Conservation (phyloP, 2,797 vertebrate species). For the Pempheris klunzingeri region DNA sequence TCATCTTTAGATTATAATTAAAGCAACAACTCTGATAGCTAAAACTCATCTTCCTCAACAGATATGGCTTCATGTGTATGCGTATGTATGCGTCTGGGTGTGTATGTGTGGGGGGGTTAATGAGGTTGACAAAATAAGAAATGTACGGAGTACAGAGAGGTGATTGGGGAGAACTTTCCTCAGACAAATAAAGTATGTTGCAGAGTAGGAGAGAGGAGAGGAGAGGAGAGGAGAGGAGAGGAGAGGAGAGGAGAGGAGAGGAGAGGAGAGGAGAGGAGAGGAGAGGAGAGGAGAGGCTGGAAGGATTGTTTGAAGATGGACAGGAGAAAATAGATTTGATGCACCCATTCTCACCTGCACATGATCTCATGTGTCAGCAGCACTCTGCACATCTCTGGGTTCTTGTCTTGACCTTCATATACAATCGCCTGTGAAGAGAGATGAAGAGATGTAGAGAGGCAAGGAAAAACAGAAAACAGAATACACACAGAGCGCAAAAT, state of each 20-base stretch:
- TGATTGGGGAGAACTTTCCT: slow-evolving; percentile 59
- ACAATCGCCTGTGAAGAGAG: slow-evolving; percentile 83
- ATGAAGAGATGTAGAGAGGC: slow-evolving; percentile 21
- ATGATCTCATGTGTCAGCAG: slow-evolving; percentile 99
- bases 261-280: background rate
- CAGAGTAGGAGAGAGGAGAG: background rate
- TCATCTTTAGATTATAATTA: slow-evolving; percentile 91
- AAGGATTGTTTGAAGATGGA: slow-evolving; percentile 4
- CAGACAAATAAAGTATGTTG: slow-evolving; percentile 42
- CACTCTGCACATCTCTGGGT: slow-evolving; percentile 99
- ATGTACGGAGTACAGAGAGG: slow-evolving; percentile 40
- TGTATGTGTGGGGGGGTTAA: slow-evolving; percentile 64
- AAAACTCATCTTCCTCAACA: slow-evolving; percentile 79
- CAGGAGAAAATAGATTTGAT: slow-evolving; percentile 25
- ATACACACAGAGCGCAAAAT: background rate
- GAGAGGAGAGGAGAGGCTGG: background rate
- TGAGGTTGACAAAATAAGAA: slow-evolving; percentile 68
- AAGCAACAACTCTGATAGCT: slow-evolving; percentile 83
- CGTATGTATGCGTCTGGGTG: slow-evolving; percentile 12
- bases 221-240: slow-evolving; percentile 8
- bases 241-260: slow-evolving; percentile 13
- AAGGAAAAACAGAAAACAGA: background rate
- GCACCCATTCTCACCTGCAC: slow-evolving; percentile 89
- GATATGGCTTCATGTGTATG: slow-evolving; percentile 37
- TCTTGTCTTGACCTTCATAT: slow-evolving; percentile 99